Conservation (phyloP, 1,140 invertebrate genomes). For the Drosophila kikkawai region DNA sequence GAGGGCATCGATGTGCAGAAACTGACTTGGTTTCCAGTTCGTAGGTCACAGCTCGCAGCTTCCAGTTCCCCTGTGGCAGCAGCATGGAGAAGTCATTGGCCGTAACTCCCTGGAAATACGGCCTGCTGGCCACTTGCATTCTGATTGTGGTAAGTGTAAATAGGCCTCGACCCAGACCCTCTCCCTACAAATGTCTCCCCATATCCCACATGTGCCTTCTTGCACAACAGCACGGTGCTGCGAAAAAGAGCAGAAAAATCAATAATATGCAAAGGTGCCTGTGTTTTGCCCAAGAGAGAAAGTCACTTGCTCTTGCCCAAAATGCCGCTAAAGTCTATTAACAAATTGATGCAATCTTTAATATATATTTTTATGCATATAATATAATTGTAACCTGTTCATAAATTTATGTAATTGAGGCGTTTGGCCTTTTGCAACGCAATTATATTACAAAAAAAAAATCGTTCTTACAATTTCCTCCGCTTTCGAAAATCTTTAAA, state of each 20-base stretch:
- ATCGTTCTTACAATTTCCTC: neutral
- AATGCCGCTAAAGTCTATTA: conserved; percentile 13
- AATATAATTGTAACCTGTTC: conserved; percentile 15
- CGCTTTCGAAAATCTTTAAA: neutral
- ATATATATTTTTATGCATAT: conserved; percentile 30
- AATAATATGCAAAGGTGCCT: conserved; percentile 38
- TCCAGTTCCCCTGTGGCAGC: conserved; percentile 12
- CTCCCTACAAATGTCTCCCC: neutral
- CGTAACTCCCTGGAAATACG: conserved; percentile 73
- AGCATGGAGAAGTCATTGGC: conserved; percentile 70
- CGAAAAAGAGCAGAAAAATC: conserved; percentile 39
- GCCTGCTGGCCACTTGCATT: conserved; percentile 66
- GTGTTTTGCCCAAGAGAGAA: conserved; percentile 19
- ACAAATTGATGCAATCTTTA: conserved; percentile 32
- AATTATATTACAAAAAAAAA: conserved; percentile 1
- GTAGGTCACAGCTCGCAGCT: conserved; percentile 6
- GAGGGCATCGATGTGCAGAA: conserved; percentile 7
- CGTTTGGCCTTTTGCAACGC: neutral
- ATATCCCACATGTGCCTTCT: conserved; percentile 17
- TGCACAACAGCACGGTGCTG: conserved; percentile 36
- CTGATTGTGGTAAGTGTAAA: conserved; percentile 64
- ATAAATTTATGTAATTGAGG: conserved; percentile 33
- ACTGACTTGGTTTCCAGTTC: neutral
- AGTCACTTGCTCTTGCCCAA: conserved; percentile 10
- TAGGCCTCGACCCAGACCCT: conserved; percentile 12